phyloP scores from a whole-genome alignment of 2,797 vertebrate species.

The Austrolebias charrua region DNA sequence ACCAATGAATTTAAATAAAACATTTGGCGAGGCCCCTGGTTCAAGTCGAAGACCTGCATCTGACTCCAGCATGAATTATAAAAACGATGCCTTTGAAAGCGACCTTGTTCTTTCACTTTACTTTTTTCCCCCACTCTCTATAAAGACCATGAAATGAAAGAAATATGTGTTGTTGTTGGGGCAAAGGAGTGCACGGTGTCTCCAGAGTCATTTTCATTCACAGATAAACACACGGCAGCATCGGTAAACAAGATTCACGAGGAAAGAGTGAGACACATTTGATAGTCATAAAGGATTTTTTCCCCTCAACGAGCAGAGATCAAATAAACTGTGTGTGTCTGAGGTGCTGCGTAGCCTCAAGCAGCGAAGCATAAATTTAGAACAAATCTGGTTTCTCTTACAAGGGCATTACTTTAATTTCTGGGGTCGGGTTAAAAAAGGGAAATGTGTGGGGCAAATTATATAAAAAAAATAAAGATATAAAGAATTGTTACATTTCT shows the following conservation, averaged over 20 bases:
- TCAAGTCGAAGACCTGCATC: conserved; percentile 63
- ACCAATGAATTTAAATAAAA: conserved; percentile 66
- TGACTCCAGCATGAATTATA: conserved; percentile 71
- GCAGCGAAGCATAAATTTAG: conserved; percentile 81
- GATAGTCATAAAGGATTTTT: conserved; percentile 84
- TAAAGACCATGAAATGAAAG: conserved; percentile 77
- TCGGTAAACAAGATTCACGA: conserved; percentile 81
- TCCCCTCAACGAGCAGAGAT: conserved; percentile 80
- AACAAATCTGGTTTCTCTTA: conserved; percentile 83
- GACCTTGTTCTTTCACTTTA: conserved; percentile 76
- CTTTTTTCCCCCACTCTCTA: conserved; percentile 63
- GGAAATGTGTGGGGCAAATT: conserved; percentile 52
- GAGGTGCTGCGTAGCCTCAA: conserved; percentile 79
- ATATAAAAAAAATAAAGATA: conserved; percentile 25
- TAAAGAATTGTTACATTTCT: conserved; percentile 42
- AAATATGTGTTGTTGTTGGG: conserved; percentile 75
- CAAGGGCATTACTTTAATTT: conserved; percentile 85
- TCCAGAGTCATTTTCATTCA: conserved; percentile 81
- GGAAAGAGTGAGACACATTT: conserved; percentile 82
- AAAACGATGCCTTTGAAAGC: conserved; percentile 71
- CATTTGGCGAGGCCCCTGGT: conserved; percentile 50
- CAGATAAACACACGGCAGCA: conserved; percentile 80
- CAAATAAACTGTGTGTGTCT: conserved; percentile 80
- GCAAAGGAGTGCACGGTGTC: conserved; percentile 73
- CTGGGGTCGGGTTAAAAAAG: conserved; percentile 61